Conservation (phyloP, 2,797 vertebrate species). For the Champsocephalus esox region DNA sequence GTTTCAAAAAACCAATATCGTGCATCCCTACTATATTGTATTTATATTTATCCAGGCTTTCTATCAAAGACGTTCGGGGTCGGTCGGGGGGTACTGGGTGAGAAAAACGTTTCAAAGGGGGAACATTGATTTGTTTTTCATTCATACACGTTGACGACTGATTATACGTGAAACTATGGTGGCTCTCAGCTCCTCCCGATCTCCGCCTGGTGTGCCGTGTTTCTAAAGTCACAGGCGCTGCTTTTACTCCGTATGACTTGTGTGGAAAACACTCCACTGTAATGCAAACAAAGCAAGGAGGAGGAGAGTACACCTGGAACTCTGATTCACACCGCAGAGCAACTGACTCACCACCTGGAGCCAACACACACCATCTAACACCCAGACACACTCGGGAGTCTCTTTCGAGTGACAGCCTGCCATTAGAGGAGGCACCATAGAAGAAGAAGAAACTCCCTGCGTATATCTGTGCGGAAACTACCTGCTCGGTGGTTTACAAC, state of each 20-base stretch:
- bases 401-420: slow-evolving; percentile 25
- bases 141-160: not conserved
- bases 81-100: too few species aligned
- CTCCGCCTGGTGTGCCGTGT: not conserved
- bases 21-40: too few species aligned
- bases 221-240: not conserved
- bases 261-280: not conserved
- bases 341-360: slow-evolving; percentile 33
- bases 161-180: not conserved
- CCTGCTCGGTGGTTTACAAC: not conserved
- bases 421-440: slow-evolving; percentile 35
- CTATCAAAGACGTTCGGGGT: too few species aligned
- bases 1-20: too few species aligned
- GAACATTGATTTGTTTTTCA: not conserved
- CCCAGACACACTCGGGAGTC: slow-evolving; percentile 7
- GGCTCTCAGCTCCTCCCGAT: not conserved
- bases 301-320: not conserved
- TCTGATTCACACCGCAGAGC: slow-evolving; percentile 32
- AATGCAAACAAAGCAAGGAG: slow-evolving; percentile 24
- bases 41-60: too few species aligned
- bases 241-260: not conserved
- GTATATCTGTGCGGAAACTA: not conserved
- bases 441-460: slow-evolving; percentile 34
- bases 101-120: too few species aligned
- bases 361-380: slow-evolving; percentile 31